A percentile compares a stretch with the other conserved stretches of the same genome.
phyloP scores from a whole-genome alignment of 1,140 invertebrate species.

The Meloidogyne exigua region DNA sequence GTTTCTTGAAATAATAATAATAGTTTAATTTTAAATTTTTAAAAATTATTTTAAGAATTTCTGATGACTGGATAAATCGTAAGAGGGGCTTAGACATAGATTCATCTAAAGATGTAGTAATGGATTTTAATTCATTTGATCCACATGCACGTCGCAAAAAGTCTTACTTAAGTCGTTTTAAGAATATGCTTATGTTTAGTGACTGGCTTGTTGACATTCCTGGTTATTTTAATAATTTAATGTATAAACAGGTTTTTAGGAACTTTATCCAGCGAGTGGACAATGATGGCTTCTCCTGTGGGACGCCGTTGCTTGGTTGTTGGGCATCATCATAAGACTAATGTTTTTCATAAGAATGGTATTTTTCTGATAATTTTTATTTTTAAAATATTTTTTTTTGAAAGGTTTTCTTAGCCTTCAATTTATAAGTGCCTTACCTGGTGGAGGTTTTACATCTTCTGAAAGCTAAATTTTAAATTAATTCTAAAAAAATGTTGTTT shows the following conservation, averaged over 20 bases:
- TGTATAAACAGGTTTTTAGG: not conserved
- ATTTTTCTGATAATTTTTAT: constrained; percentile 1
- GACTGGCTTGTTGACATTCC: constrained; percentile 43
- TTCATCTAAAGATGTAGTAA: not conserved
- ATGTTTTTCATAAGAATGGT: constrained; percentile 28
- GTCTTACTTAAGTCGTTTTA: not conserved
- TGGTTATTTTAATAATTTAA: not conserved
- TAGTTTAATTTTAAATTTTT: not conserved
- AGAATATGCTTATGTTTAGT: constrained; percentile 32
- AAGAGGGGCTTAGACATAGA: not conserved
- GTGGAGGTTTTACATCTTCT: not conserved
- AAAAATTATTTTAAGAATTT: constrained; percentile 7
- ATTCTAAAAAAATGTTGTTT: not conserved
- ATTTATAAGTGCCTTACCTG: constrained; percentile 8
- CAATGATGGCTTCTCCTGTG: constrained; percentile 27
- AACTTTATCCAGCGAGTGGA: constrained; percentile 30
- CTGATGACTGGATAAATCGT: constrained; percentile 16
- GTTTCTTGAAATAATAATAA: too few relatives aligned
- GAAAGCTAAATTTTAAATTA: constrained; percentile 12
- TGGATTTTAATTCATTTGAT: not conserved
- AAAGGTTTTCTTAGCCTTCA: constrained; percentile 2
- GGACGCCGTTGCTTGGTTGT: constrained; percentile 30
- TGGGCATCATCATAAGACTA: constrained; percentile 17
- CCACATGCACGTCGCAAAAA: not conserved
- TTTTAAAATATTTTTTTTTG: not conserved